Conservation (phyloP, 2,888 invertebrate genomes). For the Escarpia spicata region DNA sequence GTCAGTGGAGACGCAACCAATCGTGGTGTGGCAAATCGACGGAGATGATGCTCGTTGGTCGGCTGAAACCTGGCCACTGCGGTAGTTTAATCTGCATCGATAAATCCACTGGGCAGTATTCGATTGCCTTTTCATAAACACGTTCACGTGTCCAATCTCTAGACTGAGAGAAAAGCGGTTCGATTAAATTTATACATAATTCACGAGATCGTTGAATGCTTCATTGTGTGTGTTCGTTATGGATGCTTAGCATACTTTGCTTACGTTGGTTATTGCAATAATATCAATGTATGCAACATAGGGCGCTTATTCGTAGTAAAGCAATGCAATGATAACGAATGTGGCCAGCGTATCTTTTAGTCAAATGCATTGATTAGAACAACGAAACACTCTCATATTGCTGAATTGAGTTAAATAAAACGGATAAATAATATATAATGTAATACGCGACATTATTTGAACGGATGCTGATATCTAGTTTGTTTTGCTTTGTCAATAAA, state of each 20-base stretch:
- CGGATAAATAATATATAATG: no score
- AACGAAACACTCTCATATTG: no score
- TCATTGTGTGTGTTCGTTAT: background rate
- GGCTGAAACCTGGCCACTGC: background rate
- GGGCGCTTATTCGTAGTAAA: no score
- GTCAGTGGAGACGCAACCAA: background rate
- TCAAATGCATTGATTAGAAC: no score
- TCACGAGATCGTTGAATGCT: background rate
- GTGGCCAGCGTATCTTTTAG: no score
- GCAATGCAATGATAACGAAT: no score
- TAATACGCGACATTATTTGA: no score
- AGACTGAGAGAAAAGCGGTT: background rate
- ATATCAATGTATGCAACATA: no score
- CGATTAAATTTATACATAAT: background rate
- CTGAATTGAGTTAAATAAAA: no score
- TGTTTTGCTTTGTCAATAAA: no score
- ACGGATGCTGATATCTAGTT: no score
- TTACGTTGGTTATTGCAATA: background rate
- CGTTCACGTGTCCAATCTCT: background rate
- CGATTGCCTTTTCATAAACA: background rate
- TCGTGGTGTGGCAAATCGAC: background rate
- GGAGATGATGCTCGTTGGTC: background rate
- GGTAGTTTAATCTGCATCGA: background rate
- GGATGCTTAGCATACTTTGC: background rate
- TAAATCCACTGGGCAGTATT: background rate